Percentiles rank a stretch among this genome's conserved stretches.
Evolutionary conservation across 2,888 invertebrate genomes (phyloP).

Genomic region (Psylliodes chrysocephalus): DNA sequence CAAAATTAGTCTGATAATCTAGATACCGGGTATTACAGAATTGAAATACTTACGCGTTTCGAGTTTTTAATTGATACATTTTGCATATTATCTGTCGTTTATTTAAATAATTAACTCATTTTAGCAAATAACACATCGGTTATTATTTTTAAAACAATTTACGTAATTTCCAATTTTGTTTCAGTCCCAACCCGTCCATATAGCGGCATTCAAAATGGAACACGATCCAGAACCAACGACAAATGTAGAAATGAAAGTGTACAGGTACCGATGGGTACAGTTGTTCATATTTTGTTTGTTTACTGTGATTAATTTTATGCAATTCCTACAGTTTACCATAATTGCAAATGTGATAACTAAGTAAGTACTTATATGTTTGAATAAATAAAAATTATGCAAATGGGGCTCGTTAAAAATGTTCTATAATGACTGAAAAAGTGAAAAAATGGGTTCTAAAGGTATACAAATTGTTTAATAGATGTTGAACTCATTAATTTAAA

Average conservation of each 20-base stretch:
- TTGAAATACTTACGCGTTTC: too few relatives aligned
- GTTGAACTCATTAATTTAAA: too few relatives aligned
- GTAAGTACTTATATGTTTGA: slow-evolving; percentile 47
- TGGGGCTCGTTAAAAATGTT: background rate
- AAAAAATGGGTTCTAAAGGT: background rate
- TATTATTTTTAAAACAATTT: too few relatives aligned
- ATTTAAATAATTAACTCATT: too few relatives aligned
- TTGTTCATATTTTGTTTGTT: slow-evolving; percentile 84
- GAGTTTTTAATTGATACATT: too few relatives aligned
- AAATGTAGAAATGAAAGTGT: slow-evolving; percentile 40
- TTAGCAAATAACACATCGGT: too few relatives aligned
- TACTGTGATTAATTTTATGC: slow-evolving; percentile 90
- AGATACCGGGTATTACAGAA: too few relatives aligned
- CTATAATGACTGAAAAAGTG: background rate
- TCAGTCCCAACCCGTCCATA: background rate
- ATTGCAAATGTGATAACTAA: slow-evolving; percentile 82
- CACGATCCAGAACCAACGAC: background rate
- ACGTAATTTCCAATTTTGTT: slow-evolving; percentile 6
- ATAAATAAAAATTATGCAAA: background rate
- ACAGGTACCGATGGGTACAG: slow-evolving; percentile 77
- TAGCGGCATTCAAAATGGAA: background rate
- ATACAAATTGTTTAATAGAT: too few relatives aligned
- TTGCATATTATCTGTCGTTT: too few relatives aligned
- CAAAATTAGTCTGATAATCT: too few relatives aligned
- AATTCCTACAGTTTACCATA: slow-evolving; percentile 95